phyloP scores from a whole-genome alignment of 2,797 vertebrate genomes.

The Kryptolebias ocellatus region DNA sequence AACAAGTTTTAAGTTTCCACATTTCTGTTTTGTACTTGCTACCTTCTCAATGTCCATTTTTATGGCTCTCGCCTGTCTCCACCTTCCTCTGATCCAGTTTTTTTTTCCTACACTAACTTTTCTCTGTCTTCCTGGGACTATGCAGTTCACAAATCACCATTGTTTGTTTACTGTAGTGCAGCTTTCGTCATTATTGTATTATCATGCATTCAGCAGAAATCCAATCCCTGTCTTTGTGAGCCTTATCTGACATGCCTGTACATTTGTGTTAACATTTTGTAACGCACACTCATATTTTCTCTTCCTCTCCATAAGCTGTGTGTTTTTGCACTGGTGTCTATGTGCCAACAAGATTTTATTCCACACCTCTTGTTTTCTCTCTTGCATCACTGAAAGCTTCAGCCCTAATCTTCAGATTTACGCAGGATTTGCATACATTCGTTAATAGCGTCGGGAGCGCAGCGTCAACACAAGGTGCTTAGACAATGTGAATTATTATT shows the following conservation, averaged over 20 bases:
- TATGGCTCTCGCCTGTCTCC: not conserved
- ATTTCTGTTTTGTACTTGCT: constrained; percentile 3
- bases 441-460: constrained; percentile 80
- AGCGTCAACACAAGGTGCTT: constrained; percentile 85
- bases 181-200: constrained; percentile 62
- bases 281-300: constrained; percentile 49
- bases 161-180: constrained; percentile 56
- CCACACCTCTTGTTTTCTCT: constrained; percentile 77
- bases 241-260: constrained; percentile 61
- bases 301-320: constrained; percentile 44
- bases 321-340: constrained; percentile 38
- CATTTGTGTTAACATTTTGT: constrained; percentile 60
- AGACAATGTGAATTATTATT: constrained; percentile 85
- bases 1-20: not conserved
- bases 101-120: not conserved
- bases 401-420: constrained; percentile 87
- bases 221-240: constrained; percentile 61
- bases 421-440: constrained; percentile 88
- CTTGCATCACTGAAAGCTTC: constrained; percentile 78
- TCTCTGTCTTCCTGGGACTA: constrained; percentile 16
- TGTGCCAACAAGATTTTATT: constrained; percentile 66
- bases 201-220: constrained; percentile 72
- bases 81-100: constrained; percentile 10
- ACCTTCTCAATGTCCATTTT: not conserved
- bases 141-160: constrained; percentile 23